Evolutionary conservation across 2,888 invertebrate species (phyloP).

Genomic region (Cephus rjabovi): DNA sequence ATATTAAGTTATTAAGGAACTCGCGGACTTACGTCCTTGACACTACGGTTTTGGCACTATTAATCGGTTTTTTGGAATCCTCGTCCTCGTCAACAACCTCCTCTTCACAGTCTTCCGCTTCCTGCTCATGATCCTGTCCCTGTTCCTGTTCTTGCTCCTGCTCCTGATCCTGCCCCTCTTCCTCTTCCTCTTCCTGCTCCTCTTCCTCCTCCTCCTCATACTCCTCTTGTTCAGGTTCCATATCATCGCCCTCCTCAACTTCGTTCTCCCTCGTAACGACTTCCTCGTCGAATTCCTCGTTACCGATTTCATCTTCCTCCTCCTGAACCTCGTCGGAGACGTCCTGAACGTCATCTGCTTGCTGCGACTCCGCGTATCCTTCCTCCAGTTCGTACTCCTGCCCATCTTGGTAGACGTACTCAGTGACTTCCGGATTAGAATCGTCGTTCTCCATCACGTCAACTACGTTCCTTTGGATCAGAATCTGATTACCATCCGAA

Average conservation of each 20-base stretch:
- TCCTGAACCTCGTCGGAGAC: slow-evolving; percentile 22
- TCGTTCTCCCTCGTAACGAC: slow-evolving; percentile 23
- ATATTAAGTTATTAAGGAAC: not conserved
- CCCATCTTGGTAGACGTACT: slow-evolving; percentile 54
- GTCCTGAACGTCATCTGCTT: slow-evolving; percentile 22
- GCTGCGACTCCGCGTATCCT: slow-evolving; percentile 11
- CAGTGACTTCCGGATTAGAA: slow-evolving; percentile 47
- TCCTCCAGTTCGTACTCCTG: slow-evolving; percentile 41
- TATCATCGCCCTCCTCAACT: slow-evolving; percentile 22
- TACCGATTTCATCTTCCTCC: slow-evolving; percentile 13
- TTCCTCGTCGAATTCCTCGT: slow-evolving; percentile 23
- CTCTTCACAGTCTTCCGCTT: slow-evolving; percentile 29
- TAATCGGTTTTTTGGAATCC: slow-evolving; percentile 41
- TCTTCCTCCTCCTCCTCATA: slow-evolving; percentile 21
- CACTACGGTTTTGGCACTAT: slow-evolving; percentile 59
- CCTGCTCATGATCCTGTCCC: slow-evolving; percentile 24
- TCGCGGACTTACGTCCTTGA: slow-evolving; percentile 36
- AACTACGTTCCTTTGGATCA: slow-evolving; percentile 54
- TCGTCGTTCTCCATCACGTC: slow-evolving; percentile 52
- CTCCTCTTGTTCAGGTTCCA: slow-evolving; percentile 23
- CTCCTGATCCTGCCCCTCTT: slow-evolving; percentile 22
- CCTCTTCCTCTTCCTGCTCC: slow-evolving; percentile 16
- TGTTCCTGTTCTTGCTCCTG: slow-evolving; percentile 30
- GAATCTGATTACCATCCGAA: slow-evolving; percentile 60
- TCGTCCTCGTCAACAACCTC: slow-evolving; percentile 33